phyloP scores from a whole-genome alignment of 2,888 invertebrate species.

The Oscheius onirici region DNA sequence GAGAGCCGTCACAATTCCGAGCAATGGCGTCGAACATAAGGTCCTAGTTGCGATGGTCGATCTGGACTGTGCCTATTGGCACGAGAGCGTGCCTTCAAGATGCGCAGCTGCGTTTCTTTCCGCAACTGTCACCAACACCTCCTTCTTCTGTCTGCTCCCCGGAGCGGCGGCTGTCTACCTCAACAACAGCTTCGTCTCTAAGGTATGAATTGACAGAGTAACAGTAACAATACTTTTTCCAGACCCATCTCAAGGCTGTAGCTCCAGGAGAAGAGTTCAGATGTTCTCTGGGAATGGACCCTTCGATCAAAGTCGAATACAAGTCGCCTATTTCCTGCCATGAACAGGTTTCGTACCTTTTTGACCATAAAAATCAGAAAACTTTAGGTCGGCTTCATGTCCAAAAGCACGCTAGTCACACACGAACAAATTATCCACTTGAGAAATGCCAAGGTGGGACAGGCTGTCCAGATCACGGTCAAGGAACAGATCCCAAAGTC shows the following conservation, averaged over 20 bases:
- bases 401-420: constrained; percentile 68
- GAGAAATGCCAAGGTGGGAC: constrained; percentile 72
- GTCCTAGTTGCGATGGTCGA: constrained; percentile 65
- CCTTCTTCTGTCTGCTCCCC: constrained; percentile 72
- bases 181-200: constrained; percentile 74
- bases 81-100: constrained; percentile 72
- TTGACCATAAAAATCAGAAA: neutral
- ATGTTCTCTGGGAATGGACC: constrained; percentile 73
- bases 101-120: constrained; percentile 72
- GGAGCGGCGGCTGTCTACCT: constrained; percentile 73
- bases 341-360: constrained; percentile 56
- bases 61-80: constrained; percentile 72
- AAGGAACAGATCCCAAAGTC: constrained; percentile 73
- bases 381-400: constrained; percentile 70
- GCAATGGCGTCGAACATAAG: constrained; percentile 72
- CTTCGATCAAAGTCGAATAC: constrained; percentile 72
- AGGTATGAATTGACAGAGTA: constrained; percentile 41
- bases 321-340: constrained; percentile 70
- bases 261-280: constrained; percentile 73
- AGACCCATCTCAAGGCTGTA: constrained; percentile 71
- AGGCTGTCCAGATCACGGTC: constrained; percentile 69
- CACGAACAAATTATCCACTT: constrained; percentile 71
- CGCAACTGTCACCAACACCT: constrained; percentile 72
- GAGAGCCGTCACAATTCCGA: constrained; percentile 71
- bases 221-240: constrained; percentile 28